A percentile compares a stretch with the other conserved stretches of the same genome.
Evolutionary conservation across 2,888 invertebrate species (phyloP).

Genomic region (Heteromurus nitidus): DNA sequence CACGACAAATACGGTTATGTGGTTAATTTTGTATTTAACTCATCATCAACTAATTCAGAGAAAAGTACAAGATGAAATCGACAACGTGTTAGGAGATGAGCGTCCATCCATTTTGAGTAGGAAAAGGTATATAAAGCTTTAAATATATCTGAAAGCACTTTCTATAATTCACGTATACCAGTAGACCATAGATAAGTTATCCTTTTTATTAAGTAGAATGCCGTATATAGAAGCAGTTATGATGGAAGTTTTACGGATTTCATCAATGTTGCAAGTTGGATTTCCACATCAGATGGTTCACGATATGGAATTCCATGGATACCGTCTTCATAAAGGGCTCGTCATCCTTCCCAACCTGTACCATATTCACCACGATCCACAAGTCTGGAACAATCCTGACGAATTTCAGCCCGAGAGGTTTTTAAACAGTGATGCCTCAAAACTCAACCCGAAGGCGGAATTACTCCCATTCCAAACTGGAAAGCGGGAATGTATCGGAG

Average conservation of each 20-base stretch:
- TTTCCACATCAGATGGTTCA: not conserved
- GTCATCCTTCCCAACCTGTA: not conserved
- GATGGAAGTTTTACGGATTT: not conserved
- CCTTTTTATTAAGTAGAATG: too few relatives aligned
- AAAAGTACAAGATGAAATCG: slow-evolving; percentile 32
- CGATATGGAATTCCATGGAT: not conserved
- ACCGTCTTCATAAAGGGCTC: not conserved
- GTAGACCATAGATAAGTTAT: not conserved
- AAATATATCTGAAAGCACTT: too few relatives aligned
- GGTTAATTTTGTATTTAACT: slow-evolving; percentile 35
- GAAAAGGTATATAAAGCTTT: slow-evolving; percentile 20
- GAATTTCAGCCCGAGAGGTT: slow-evolving; percentile 2
- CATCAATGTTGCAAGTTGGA: not conserved
- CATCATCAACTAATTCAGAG: not conserved
- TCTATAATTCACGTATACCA: not conserved
- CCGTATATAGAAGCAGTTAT: slow-evolving; percentile 25
- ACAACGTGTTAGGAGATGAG: slow-evolving; percentile 15
- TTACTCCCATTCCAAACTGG: slow-evolving; percentile 17
- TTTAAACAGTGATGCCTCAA: not conserved
- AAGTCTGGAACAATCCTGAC: not conserved
- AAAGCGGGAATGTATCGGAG: slow-evolving; percentile 44
- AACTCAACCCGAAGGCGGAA: not conserved
- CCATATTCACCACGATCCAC: slow-evolving; percentile 5
- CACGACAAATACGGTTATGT: not conserved
- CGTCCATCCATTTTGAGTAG: slow-evolving; percentile 18